Evolutionary conservation across 2,888 invertebrate species (phyloP).

Genomic region (Lepetodrilus schrolli): DNA sequence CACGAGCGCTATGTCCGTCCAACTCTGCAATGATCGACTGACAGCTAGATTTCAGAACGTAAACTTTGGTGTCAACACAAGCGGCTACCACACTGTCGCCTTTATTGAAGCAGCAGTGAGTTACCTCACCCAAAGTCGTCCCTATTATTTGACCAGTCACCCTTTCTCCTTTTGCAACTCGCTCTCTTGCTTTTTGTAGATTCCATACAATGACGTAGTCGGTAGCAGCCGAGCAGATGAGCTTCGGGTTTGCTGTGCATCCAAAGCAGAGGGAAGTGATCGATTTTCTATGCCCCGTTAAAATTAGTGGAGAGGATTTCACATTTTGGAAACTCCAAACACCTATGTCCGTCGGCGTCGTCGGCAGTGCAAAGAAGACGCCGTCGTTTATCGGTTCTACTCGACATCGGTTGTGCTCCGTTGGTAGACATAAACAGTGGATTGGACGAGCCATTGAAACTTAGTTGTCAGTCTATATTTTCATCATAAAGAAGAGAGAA

Average conservation of each 20-base stretch:
- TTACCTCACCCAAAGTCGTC: constrained; percentile 58
- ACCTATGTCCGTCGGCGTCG: constrained; percentile 59
- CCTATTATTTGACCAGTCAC: constrained; percentile 60
- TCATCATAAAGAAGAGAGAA: not conserved
- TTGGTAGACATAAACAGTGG: constrained; percentile 33
- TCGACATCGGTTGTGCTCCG: constrained; percentile 35
- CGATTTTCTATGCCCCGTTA: constrained; percentile 64
- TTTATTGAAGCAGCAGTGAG: constrained; percentile 58
- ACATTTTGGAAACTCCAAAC: constrained; percentile 64
- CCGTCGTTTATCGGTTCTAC: constrained; percentile 51
- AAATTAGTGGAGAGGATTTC: constrained; percentile 59
- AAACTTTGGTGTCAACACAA: constrained; percentile 62
- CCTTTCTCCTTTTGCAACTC: constrained; percentile 52
- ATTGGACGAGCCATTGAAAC: too few species aligned
- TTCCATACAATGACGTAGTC: constrained; percentile 74
- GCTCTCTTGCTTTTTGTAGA: constrained; percentile 53
- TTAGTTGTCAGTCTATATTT: not conserved
- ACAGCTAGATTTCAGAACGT: constrained; percentile 55
- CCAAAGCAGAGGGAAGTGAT: constrained; percentile 63
- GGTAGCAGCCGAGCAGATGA: constrained; percentile 67
- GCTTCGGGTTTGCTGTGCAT: constrained; percentile 46
- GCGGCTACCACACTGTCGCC: constrained; percentile 65
- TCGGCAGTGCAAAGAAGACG: constrained; percentile 60
- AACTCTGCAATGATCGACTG: constrained; percentile 54
- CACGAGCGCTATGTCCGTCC: constrained; percentile 64